A percentile compares a stretch with the other conserved stretches of the same genome.
Evolutionary conservation across 1,140 invertebrate species (phyloP).

Genomic region (Sinella curviseta): DNA sequence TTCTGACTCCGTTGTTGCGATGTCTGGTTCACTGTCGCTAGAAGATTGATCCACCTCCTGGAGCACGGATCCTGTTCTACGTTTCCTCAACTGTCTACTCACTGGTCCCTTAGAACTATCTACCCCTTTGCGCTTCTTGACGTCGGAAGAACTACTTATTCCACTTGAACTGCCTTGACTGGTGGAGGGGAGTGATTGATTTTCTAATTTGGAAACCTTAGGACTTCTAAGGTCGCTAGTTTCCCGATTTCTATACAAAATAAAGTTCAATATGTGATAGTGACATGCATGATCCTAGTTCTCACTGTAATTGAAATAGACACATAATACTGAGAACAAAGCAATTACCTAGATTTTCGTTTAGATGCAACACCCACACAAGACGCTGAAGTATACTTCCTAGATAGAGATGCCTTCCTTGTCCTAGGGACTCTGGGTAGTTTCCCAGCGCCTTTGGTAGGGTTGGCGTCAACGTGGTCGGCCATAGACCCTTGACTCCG

Average conservation of each 20-base stretch:
- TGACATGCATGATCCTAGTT: neutral
- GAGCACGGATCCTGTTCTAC: slow-evolving; percentile 2
- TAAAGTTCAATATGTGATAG: neutral
- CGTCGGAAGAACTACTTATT: neutral
- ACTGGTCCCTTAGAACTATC: neutral
- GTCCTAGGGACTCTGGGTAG: slow-evolving; percentile 46
- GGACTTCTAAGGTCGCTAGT: slow-evolving; percentile 4
- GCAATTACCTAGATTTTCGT: slow-evolving; percentile 30
- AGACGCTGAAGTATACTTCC: slow-evolving; percentile 23
- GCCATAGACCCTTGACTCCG: slow-evolving; percentile 50
- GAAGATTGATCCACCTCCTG: slow-evolving; percentile 14
- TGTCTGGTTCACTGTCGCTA: slow-evolving; percentile 31
- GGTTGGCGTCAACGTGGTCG: slow-evolving; percentile 50
- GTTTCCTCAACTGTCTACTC: slow-evolving; percentile 8
- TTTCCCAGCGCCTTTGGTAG: slow-evolving; percentile 50
- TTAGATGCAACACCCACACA: slow-evolving; percentile 16
- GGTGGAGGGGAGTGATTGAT: neutral
- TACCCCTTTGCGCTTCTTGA: neutral
- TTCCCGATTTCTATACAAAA: neutral
- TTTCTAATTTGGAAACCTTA: neutral
- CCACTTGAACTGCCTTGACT: neutral
- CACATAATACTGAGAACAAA: neutral
- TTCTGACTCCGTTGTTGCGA: slow-evolving; percentile 44
- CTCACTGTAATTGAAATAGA: neutral
- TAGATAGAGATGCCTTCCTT: slow-evolving; percentile 35